Conservation (phyloP, 2,113 vertebrate species). For the Oceanites oceanicus region DNA sequence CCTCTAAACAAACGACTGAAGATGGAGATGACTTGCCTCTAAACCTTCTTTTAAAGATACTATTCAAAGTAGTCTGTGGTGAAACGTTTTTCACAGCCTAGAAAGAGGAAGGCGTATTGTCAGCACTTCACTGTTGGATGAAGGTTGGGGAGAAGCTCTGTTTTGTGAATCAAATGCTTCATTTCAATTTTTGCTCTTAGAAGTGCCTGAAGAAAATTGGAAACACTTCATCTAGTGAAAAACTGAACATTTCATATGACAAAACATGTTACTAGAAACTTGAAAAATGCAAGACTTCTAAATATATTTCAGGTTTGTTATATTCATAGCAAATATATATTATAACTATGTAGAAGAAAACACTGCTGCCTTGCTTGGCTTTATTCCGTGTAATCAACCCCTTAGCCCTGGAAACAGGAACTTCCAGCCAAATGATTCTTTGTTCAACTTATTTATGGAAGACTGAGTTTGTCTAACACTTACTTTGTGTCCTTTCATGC, state of each 20-base stretch:
- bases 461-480: constrained; percentile 6
- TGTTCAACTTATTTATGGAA: background rate
- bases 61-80: background rate
- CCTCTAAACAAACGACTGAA: background rate
- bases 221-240: background rate
- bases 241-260: background rate
- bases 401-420: background rate
- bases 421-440: background rate
- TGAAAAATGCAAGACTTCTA: background rate
- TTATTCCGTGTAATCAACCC: background rate
- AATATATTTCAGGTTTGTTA: background rate
- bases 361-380: background rate
- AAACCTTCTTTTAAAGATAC: background rate
- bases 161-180: background rate
- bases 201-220: background rate
- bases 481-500: background rate
- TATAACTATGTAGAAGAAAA: background rate
- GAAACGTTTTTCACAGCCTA: background rate
- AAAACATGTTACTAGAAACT: background rate
- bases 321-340: background rate
- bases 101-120: background rate
- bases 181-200: background rate
- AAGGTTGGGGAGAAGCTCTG: background rate
- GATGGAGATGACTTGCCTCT: background rate
- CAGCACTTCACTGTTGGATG: background rate